Base-by-base conservation (phyloP, 2,113 vertebrate species). In the Calyptomena viridis region DNA sequence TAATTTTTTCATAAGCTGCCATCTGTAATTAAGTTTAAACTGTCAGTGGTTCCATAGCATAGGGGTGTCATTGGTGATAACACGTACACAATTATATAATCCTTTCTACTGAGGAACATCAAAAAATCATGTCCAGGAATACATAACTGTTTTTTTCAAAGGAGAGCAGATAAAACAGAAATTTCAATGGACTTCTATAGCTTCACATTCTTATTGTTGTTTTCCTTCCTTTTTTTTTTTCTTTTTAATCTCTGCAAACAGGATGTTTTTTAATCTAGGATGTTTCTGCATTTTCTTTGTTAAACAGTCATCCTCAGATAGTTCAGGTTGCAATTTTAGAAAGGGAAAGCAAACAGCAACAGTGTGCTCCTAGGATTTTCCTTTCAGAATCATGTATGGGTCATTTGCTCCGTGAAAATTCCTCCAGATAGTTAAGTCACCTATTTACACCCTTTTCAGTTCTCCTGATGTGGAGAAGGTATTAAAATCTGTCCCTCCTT, bases 1-100 rank as follows among this genome's bases (percentile, higher is more conserved):
- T 96, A 89, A 97, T 93, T 95, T 88, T 94, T 96, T 96, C 55
- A 90, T 96, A 87, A 94, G 35, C 76, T 96, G 90, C 90, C 83
- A 73, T 87, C 79, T 75, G 83, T 75, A 96, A 93, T 96, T 94
- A 95, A 87, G 83, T 94, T 90, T 84, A 90, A 90, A 82, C 60
- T 95, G 76, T 94, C 64, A 81, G 68, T 84, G 60, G 83, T 87
- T 97, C 88, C 62, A 64, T 89, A 82, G 80, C 58, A 75, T 94
- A 50, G 83, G 27, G 58, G 69, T 95, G 85, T 95, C 90, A 69
- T 64, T 92, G 73, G 35, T 90, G 78, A 95, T 75, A 74, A 83
- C 79, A 46, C 46, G 68, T 86, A 77, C 62, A 62, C 71, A 89
- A 79, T 95, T 94, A 89, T 49, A 90, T 90, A 95, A 93, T 92